Evolutionary conservation across 2,888 invertebrate genomes (phyloP).

Genomic region (Diaperis boleti): DNA sequence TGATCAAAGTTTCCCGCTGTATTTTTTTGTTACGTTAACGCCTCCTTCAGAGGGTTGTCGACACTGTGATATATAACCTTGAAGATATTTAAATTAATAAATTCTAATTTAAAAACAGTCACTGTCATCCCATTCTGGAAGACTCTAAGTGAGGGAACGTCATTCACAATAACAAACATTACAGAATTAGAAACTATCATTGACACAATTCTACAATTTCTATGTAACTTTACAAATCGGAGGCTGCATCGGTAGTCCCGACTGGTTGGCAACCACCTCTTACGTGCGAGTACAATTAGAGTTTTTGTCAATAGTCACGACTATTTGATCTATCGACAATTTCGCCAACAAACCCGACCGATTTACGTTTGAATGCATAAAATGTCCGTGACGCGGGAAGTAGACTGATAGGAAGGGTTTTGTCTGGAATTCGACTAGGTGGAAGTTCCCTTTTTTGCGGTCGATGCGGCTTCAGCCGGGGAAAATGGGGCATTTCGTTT

Average conservation of each 20-base stretch:
- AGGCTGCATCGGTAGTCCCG: too few relatives aligned
- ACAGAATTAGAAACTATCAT: too few relatives aligned
- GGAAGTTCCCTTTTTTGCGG: conserved; percentile 20
- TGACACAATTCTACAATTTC: too few relatives aligned
- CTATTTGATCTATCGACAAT: conserved; percentile 22
- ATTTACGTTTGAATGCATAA: conserved; percentile 19
- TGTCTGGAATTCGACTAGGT: conserved; percentile 19
- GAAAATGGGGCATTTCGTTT: conserved; percentile 1
- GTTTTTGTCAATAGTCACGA: conserved; percentile 16
- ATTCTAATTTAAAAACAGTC: too few relatives aligned
- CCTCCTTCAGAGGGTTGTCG: too few relatives aligned
- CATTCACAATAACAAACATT: too few relatives aligned
- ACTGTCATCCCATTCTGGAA: too few relatives aligned
- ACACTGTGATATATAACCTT: too few relatives aligned
- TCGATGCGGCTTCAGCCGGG: conserved; percentile 4
- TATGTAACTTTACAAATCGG: too few relatives aligned
- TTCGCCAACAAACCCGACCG: conserved; percentile 8
- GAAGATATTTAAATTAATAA: too few relatives aligned
- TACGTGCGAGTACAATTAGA: not conserved
- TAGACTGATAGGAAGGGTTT: conserved; percentile 20
- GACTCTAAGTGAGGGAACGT: too few relatives aligned
- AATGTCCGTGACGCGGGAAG: conserved; percentile 6
- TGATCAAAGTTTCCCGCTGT: conserved; percentile 1
- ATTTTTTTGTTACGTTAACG: not conserved
- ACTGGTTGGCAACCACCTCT: too few relatives aligned